phyloP scores from a whole-genome alignment of 30 jellyfish, hydroid and myxozoan genomes.

The Mastigias papua region DNA sequence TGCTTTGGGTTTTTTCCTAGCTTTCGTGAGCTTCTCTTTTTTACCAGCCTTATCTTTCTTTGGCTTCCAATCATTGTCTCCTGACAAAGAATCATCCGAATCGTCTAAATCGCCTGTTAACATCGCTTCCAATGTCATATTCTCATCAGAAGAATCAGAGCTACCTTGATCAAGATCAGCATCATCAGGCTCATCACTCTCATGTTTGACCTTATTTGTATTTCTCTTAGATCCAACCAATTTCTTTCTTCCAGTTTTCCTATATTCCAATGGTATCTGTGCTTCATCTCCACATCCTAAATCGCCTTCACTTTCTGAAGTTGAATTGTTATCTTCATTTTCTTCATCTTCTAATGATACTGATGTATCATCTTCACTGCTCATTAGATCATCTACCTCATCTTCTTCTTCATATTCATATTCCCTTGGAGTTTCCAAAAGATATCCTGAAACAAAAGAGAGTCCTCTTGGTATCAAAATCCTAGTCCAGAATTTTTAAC shows the following conservation, averaged over 20 bases:
- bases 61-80: conserved; percentile 67
- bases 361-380: conserved; percentile 53
- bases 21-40: background rate
- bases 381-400: conserved; percentile 35
- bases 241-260: background rate
- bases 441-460: conserved; percentile 44
- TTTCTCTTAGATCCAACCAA: background rate
- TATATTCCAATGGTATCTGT: conserved; percentile 11
- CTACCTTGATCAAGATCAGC: conserved; percentile 5
- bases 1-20: background rate
- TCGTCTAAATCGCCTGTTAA: conserved; percentile 60
- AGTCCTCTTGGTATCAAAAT: too few species aligned
- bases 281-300: conserved; percentile 1
- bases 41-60: background rate
- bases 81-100: conserved; percentile 51
- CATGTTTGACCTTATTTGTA: conserved; percentile 19
- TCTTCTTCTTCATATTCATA: conserved; percentile 77
- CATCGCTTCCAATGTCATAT: conserved; percentile 52
- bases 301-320: conserved; percentile 3
- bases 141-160: conserved; percentile 13
- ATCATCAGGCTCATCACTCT: conserved; percentile 23
- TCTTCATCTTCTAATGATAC: conserved; percentile 6
- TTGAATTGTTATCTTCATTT: conserved; percentile 18
- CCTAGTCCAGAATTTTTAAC: too few species aligned
- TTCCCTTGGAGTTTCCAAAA: conserved; percentile 80